A percentile compares a stretch with the other conserved stretches of the same genome.
Evolutionary conservation across 2,113 vertebrate species (phyloP).

Genomic region (Dicaeum eximium): DNA sequence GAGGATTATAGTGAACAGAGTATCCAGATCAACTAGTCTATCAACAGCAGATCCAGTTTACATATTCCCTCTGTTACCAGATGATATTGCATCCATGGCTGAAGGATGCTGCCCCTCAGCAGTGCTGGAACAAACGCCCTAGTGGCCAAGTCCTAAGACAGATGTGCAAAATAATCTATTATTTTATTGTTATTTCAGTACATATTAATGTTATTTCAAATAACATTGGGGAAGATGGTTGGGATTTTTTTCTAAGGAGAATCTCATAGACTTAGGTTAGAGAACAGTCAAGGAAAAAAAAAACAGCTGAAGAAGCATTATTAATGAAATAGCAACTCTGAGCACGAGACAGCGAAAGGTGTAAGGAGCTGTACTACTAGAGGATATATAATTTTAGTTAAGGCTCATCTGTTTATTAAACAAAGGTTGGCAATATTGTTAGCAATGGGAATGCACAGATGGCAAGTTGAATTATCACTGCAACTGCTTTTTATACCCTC

Average conservation of each 20-base stretch:
- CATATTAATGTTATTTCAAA: background rate
- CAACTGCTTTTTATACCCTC: background rate
- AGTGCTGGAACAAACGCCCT: background rate
- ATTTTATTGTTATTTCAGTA: background rate
- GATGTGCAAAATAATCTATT: background rate
- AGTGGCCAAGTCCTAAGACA: background rate
- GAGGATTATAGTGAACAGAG: background rate
- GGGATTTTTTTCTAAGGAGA: background rate
- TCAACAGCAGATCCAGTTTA: background rate
- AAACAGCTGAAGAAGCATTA: background rate
- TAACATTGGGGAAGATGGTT: background rate
- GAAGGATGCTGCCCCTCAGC: background rate
- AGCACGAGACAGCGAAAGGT: background rate
- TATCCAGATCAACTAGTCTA: background rate
- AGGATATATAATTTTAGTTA: slow-evolving; percentile 1
- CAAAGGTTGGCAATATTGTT: slow-evolving; percentile 33
- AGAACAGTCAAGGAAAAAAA: background rate
- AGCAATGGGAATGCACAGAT: background rate
- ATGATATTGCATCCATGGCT: background rate
- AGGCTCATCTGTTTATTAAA: slow-evolving; percentile 34
- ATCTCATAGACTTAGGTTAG: background rate
- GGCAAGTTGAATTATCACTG: slow-evolving; percentile 36
- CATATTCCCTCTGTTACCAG: background rate
- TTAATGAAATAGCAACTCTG: background rate
- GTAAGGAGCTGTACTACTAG: background rate